These are phyloP conservation scores for Trachelus stipa DNA, from an alignment of 2,888 invertebrate species.

Conservation along the genomic window DNA sequence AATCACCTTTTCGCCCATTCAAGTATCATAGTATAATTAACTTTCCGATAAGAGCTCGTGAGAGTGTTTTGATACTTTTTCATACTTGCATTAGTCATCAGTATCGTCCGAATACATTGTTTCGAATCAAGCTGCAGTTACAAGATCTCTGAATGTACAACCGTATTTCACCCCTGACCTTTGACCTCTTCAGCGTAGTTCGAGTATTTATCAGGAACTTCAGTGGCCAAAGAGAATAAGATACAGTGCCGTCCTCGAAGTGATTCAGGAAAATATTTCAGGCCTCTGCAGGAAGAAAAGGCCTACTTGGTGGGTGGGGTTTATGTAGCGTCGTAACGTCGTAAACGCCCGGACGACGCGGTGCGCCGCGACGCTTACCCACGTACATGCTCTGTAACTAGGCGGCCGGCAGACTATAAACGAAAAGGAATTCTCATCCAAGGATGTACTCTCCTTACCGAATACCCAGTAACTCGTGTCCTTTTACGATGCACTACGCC, in stretches of 20 bases:
- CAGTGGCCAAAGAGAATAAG: not conserved
- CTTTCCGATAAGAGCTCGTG: no score
- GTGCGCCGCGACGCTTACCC: not conserved
- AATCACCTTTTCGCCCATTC: no score
- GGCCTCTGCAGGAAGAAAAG: not conserved
- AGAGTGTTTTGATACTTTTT: no score
- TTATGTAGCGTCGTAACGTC: not conserved
- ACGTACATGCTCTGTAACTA: not conserved
- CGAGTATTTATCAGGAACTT: not conserved
- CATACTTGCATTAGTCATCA: no score
- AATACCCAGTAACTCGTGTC: slow-evolving; percentile 27
- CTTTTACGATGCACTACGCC: slow-evolving; percentile 37
- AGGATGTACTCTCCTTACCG: not conserved
- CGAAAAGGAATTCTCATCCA: slow-evolving; percentile 14
- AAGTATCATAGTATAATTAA: no score
- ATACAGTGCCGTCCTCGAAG: not conserved
- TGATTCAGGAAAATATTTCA: not conserved
- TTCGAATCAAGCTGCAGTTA: no score
- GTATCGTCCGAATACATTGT: no score
- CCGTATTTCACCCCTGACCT: not conserved
- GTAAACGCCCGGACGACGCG: not conserved
- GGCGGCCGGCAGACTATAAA: slow-evolving; percentile 2
- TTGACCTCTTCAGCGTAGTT: not conserved
- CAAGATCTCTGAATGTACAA: not conserved
- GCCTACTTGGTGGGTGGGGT: not conserved